Conservation (phyloP, 2,888 invertebrate genomes). For the Dolichopus griseipennis region DNA sequence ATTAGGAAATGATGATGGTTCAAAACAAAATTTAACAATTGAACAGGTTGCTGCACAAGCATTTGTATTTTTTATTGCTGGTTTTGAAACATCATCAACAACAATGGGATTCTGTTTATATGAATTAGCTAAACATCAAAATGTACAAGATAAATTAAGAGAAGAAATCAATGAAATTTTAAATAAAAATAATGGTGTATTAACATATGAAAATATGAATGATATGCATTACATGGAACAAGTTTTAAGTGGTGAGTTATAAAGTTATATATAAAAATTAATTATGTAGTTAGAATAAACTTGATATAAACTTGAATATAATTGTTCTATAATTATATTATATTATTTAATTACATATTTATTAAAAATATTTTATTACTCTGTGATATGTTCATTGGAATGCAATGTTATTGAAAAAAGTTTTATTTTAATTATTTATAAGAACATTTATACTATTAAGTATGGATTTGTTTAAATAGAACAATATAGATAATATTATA, state of each 20-base stretch:
- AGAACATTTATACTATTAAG: too few relatives aligned
- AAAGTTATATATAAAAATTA: not conserved
- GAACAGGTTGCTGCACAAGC: constrained; percentile 49
- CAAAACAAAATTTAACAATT: constrained; percentile 28
- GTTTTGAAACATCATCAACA: constrained; percentile 48
- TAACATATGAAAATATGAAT: constrained; percentile 44
- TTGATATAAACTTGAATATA: too few relatives aligned
- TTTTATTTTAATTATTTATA: too few relatives aligned
- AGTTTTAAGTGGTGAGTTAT: constrained; percentile 42
- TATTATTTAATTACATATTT: too few relatives aligned
- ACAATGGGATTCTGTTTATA: constrained; percentile 46
- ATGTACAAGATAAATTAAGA: constrained; percentile 43
- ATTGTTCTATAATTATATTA: too few relatives aligned
- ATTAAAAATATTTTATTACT: too few relatives aligned
- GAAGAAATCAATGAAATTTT: constrained; percentile 41
- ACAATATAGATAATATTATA: too few relatives aligned
- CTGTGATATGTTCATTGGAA: too few relatives aligned
- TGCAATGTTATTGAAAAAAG: too few relatives aligned
- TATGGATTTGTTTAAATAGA: too few relatives aligned
- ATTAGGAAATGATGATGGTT: constrained; percentile 10
- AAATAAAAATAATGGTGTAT: constrained; percentile 32
- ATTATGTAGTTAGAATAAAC: too few relatives aligned
- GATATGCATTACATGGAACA: constrained; percentile 47
- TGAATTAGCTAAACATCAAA: constrained; percentile 44
- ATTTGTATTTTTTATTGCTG: constrained; percentile 48